Evolutionary conservation across 2,113 vertebrate species (phyloP), one percentile per base, ranked within the genome.

Genomic region (Corythaeola cristata): DNA sequence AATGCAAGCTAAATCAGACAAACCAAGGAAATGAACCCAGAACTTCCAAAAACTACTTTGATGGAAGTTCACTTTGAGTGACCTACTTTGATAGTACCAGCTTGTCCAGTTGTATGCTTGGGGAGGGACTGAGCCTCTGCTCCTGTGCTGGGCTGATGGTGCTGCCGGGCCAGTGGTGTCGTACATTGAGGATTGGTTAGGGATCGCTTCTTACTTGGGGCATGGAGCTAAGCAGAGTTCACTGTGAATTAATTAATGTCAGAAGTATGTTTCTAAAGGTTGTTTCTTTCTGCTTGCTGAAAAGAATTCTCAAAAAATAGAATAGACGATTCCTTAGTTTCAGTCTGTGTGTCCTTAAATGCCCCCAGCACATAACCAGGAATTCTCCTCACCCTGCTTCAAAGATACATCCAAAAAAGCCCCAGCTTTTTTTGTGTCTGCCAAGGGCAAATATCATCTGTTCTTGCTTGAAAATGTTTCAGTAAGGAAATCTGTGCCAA

Each of bases 201-300:
- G 24, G 41, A 41, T 58, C 3, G 3, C 10, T 53, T 74, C 89
- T 78, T 66, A 44, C 44, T 37, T 37, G 56, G 19, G 35, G 21
- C 23, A 44, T 13, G 0, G 0, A 2, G 4, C 6, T 58, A 73
- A 64, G 33, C 28, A 32, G 72, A 68, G 27, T 41, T 84, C 17
- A 5, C 5, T 44, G 58, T 62, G 64, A 76, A 32, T 69, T 74
- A 82, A 30, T 60, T 60, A 17, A 76, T 26, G 19, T 58, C 77
- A 50, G 41, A 76, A 5, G 3, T 73, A 44, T 35, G 23, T 50
- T 93, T 80, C 16, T 63, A 37, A 47, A 41, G 22, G 37, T 15
- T 71, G 15, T 45, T 59, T 78, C 50, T 55, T 87, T 84, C 50
- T 26, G 3, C 32, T 90, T 84, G 15, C 39, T 39, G 45, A 37